Evolutionary conservation across 2,113 vertebrate species (phyloP), one percentile per base, ranked within the genome.

Genomic region (Myrmecobius fasciatus): DNA sequence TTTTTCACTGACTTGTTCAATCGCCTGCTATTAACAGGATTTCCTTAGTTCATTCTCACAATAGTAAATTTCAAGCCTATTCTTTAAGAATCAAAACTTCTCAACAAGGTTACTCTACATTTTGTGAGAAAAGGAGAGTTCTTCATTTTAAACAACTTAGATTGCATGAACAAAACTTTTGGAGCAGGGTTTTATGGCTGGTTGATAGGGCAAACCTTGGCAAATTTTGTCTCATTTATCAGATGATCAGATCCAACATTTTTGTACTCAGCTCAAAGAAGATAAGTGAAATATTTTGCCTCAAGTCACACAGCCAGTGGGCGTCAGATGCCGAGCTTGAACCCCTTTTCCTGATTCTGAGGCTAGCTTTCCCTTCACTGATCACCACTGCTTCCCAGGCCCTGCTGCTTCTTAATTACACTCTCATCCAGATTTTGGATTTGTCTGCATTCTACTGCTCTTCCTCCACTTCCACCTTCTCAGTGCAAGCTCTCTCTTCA

Each of bases 31-130:
- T 1, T 51, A 91, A 48, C 10, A 9, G 6, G 0, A 89, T 26
- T 53, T 92, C 56, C 0, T 0, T 0, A 31, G 90, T 47, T 31
- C 48, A 9, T 67, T 0, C 3, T 56, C 56, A 0, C 0, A 1
- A n/a, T 22, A 20, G 0, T 1, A 1, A 0, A 22, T 93, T 24
- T 91, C 93, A 75, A 24, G 52, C 22, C 88, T 3, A 28, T 46
- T 95, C 95, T 96, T 96, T 90, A 88, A n/a, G 90, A 93, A 51
- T 96, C 93, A 96, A 46, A 31, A 46, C 0, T 0, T 36, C 8
- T 53, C 0, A 7, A 91, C 88, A 91, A 90, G 56, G 52, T 52
- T 88, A 92, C 12, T 53, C 25, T 11, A 14, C 24, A 10, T 43
- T 26, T 52, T 83, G 52, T n/a, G 7, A 10, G 91, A 93, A 93